These are phyloP conservation scores for Tribolium madens DNA, from an alignment of 1,140 invertebrate species.

Conservation along the genomic window DNA sequence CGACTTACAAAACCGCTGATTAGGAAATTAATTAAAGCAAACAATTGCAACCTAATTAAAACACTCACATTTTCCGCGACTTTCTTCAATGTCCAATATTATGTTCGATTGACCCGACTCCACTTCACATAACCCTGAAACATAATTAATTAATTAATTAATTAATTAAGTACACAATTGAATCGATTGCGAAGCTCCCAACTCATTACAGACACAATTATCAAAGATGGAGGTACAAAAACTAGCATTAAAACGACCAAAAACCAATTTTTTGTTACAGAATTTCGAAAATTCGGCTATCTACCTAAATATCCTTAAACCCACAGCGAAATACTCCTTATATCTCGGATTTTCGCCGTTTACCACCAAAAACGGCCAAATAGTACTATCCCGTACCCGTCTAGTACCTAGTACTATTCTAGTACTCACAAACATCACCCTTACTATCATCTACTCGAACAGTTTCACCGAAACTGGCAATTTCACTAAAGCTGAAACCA, in stretches of 20 bases:
- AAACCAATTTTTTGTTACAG: background rate
- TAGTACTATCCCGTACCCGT: background rate
- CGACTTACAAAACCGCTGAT: background rate
- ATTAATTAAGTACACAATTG: conserved; percentile 38
- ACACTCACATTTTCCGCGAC: conserved; percentile 84
- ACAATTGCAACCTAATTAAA: background rate
- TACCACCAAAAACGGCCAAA: background rate
- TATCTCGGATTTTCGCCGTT: background rate
- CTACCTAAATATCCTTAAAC: background rate
- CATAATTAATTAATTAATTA: conserved; percentile 9
- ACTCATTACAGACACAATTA: background rate
- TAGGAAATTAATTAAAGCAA: background rate
- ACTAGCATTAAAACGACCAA: no score
- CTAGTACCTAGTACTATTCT: background rate
- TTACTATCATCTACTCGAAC: conserved; percentile 7
- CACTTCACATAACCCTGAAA: conserved; percentile 83
- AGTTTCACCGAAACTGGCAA: background rate
- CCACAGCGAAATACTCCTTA: background rate
- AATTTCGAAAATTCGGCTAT: background rate
- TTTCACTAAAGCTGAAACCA: conserved; percentile 8
- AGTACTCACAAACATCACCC: background rate
- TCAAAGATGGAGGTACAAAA: no score
- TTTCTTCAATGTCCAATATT: conserved; percentile 91
- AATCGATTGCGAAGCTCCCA: no score
- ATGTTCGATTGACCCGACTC: conserved; percentile 88